Evolutionary conservation across 2,113 vertebrate species (phyloP).

Genomic region (Galeopterus variegatus): DNA sequence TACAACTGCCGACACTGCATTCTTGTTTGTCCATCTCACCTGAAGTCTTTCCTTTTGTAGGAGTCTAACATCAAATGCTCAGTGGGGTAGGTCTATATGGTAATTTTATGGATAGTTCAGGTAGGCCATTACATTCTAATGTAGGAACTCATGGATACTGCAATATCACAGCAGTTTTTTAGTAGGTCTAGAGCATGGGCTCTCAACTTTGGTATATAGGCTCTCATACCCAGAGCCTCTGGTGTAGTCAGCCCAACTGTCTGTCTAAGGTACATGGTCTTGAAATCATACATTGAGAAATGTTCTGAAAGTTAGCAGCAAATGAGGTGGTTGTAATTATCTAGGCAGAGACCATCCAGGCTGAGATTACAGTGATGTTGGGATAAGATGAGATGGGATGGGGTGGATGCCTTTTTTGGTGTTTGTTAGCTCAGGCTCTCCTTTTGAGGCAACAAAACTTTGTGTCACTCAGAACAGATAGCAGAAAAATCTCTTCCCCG

Average conservation of each 20-base stretch:
- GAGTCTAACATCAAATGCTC: background rate
- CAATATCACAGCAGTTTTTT: background rate
- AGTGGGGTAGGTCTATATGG: background rate
- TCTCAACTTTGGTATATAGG: background rate
- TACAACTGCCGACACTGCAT: background rate
- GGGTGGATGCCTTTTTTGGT: background rate
- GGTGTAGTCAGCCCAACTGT: no score
- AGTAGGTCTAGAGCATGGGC: background rate
- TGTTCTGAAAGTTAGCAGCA: background rate
- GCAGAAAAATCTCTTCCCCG: slow-evolving; percentile 29
- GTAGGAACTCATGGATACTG: background rate
- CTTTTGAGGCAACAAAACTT: slow-evolving; percentile 63
- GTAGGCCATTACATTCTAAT: background rate
- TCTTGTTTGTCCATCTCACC: background rate
- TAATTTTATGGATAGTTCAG: background rate
- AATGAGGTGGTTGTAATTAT: background rate
- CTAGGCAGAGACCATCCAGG: background rate
- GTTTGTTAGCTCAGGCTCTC: slow-evolving; percentile 44
- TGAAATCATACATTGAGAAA: background rate
- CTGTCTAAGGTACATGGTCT: background rate
- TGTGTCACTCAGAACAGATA: background rate
- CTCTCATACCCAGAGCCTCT: background rate
- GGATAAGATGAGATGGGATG: background rate
- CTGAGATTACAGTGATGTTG: background rate
- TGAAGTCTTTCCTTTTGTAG: background rate